Percentiles rank a stretch among this genome's conserved stretches.
Evolutionary conservation across 2,888 invertebrate genomes (phyloP).

Genomic region (Oxytorus armatus): DNA sequence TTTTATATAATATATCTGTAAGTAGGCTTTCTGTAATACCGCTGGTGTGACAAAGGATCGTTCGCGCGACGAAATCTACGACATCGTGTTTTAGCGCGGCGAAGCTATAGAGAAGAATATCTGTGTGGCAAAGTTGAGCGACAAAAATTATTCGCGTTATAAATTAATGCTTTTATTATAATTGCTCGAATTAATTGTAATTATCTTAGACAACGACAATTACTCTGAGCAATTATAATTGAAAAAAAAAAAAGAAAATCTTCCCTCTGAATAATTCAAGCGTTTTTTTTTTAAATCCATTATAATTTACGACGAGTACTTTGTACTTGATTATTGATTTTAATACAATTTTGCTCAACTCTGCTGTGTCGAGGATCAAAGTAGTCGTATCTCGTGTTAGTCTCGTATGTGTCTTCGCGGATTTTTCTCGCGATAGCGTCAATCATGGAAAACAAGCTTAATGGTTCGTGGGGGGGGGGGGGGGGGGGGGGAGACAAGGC

Average conservation of each 20-base stretch:
- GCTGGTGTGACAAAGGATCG: conserved; percentile 43
- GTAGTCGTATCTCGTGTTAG: conserved; percentile 26
- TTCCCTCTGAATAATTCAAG: background rate
- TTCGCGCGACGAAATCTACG: conserved; percentile 34
- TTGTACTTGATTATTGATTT: background rate
- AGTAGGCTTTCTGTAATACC: conserved; percentile 52
- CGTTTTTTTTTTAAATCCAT: background rate
- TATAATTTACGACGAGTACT: background rate
- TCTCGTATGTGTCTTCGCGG: conserved; percentile 29
- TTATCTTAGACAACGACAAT: too few relatives aligned
- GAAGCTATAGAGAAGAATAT: conserved; percentile 17
- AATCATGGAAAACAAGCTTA: conserved; percentile 47
- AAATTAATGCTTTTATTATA: too few relatives aligned
- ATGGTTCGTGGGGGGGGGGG: conserved; percentile 11
- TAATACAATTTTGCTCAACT: background rate
- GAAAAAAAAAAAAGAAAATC: too few relatives aligned
- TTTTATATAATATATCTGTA: conserved; percentile 22
- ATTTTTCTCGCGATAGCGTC: conserved; percentile 49
- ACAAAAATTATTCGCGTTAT: background rate
- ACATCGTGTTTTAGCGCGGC: conserved; percentile 12
- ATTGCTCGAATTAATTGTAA: too few relatives aligned
- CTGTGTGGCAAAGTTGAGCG: background rate
- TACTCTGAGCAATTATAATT: background rate
- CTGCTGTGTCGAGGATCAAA: conserved; percentile 20
- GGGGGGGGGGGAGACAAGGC: conserved; percentile 47